These are phyloP conservation scores for Melanchra persicariae DNA, from an alignment of 2,888 invertebrate genomes.

Conservation along the genomic window DNA sequence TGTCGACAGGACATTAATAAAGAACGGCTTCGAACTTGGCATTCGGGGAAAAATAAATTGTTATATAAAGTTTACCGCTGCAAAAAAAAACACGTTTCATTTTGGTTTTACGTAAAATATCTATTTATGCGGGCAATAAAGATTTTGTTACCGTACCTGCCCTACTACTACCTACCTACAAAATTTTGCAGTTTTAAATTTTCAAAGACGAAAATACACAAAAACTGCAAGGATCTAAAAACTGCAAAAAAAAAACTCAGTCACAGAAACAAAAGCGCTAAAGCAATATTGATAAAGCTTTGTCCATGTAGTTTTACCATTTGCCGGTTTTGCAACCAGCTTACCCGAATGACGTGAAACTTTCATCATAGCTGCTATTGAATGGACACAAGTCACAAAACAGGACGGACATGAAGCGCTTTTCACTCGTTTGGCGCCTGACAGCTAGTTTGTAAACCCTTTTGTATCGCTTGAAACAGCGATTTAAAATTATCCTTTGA, in stretches of 20 bases:
- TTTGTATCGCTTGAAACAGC: constrained; percentile 44
- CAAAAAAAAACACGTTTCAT: constrained; percentile 31
- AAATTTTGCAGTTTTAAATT: background rate
- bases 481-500: constrained; percentile 55
- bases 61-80: constrained; percentile 44
- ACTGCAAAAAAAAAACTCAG: constrained; percentile 15
- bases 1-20: constrained; percentile 63
- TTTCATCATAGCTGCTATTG: constrained; percentile 32
- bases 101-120: constrained; percentile 30
- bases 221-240: background rate
- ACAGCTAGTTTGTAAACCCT: constrained; percentile 46
- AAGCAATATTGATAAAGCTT: constrained; percentile 32
- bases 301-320: constrained; percentile 15
- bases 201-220: background rate
- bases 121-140: background rate
- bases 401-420: constrained; percentile 20
- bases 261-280: constrained; percentile 1
- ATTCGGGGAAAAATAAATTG: constrained; percentile 59
- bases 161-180: background rate
- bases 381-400: constrained; percentile 35
- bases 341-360: constrained; percentile 23
- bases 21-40: constrained; percentile 43
- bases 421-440: constrained; percentile 33
- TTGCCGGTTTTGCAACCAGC: constrained; percentile 20
- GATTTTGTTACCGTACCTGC: background rate